These are phyloP conservation scores for Myopa testacea DNA, from an alignment of 2,888 invertebrate genomes.

Conservation along the genomic window DNA sequence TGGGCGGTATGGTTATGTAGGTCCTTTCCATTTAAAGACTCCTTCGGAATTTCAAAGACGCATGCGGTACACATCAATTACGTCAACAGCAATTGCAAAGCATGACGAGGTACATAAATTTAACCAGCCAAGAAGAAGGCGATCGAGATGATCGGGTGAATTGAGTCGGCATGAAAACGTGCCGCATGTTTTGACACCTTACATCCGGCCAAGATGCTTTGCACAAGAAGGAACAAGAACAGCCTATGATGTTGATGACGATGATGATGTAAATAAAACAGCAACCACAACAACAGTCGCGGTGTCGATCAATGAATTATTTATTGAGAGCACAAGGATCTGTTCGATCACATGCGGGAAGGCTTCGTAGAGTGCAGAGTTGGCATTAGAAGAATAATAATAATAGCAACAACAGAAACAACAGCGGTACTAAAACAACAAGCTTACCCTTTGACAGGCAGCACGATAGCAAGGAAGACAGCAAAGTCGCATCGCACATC, in stretches of 20 bases:
- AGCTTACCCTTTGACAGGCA: conserved; percentile 11
- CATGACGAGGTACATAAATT: conserved; percentile 47
- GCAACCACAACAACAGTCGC: conserved; percentile 16
- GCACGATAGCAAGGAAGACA: neutral
- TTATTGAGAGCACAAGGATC: conserved; percentile 28
- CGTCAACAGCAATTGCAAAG: conserved; percentile 6
- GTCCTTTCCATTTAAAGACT: neutral
- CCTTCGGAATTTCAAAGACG: neutral
- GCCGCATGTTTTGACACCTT: conserved; percentile 50
- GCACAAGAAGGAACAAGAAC: neutral
- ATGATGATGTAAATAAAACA: neutral
- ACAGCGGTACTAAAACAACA: conserved; percentile 15
- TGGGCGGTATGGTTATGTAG: neutral
- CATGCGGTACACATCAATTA: conserved; percentile 36
- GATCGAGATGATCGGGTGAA: conserved; percentile 42
- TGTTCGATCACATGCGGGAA: conserved; percentile 21
- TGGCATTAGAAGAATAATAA: neutral
- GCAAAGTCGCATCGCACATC: too few species aligned
- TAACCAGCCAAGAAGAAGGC: conserved; percentile 41
- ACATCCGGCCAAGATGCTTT: conserved; percentile 44
- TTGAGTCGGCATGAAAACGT: conserved; percentile 49
- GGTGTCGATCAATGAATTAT: conserved; percentile 29
- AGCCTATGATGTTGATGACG: neutral
- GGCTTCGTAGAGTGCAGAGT: neutral
- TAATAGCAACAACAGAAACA: conserved; percentile 31